Base-by-base conservation (phyloP, 2,113 vertebrate genomes). In the Saguinus imperator region DNA sequence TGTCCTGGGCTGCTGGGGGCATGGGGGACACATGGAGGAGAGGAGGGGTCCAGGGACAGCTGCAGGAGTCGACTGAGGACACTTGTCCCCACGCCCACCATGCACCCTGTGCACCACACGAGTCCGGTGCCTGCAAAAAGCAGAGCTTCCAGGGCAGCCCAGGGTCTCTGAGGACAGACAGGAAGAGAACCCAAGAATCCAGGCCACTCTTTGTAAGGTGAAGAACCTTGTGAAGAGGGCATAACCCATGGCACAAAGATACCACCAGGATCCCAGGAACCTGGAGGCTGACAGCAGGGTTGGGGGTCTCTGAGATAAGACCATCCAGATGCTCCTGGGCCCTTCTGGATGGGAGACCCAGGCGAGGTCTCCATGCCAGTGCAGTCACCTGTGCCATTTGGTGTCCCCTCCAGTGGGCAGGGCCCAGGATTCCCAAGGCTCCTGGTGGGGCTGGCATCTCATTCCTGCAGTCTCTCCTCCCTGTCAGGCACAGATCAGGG, bases 11-110 rank as follows among this genome's bases (percentile, higher is more conserved):
- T 72, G 12, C 95, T 29, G 16, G 66, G 25, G 27, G 16, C 8
- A 8, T 1, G 1, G 14, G 66, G 6, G 32, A 29, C 32, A 64
- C 0, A 0, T 7, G 35, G 18, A 25, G 11, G 14, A 40, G 35
- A 64, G 21, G 35, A 57, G 18, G 12, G 32, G 6, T 73, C 11
- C 20, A n/a, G 45, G 27, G 9, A 81, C 23, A 17, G 25, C 27
- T 12, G 9, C 57, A 40, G 18, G 17, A 61, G 16, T 29, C 29
- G 20, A 58, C n/a, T 68, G 66, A 32, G 61, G 20, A 52, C 4
- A 1, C 87, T 55, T 35, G 6, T 14, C 13, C 32, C 61, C 35
- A 52, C 8, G 14, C 64, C 35, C 55, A 11, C 4, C 7, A 5
- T 0, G 9, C 1, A 57, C n/a, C 18, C 13, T 20, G 52, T 18